A percentile compares a stretch with the other conserved stretches of the same genome.
These are phyloP conservation scores for Stictocephala bisonia DNA, from an alignment of 2,888 invertebrate genomes.

Conservation along the genomic window DNA sequence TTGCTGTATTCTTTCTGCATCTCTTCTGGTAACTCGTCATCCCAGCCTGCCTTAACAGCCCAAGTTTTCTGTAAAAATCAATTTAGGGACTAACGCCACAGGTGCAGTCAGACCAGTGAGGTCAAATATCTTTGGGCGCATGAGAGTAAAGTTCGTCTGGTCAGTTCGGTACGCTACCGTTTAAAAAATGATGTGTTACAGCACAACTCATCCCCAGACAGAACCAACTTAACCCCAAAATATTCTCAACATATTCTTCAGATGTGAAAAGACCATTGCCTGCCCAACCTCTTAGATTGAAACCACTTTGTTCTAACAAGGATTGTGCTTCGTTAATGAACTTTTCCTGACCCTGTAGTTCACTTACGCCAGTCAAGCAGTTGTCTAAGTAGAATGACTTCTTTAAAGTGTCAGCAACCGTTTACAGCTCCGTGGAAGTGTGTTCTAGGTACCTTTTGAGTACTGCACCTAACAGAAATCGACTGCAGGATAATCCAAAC, in stretches of 20 bases:
- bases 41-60: background rate
- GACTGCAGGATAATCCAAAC: background rate
- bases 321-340: background rate
- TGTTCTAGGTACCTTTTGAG: background rate
- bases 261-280: background rate
- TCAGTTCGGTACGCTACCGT: background rate
- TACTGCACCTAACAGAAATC: background rate
- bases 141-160: background rate
- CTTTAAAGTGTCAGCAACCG: background rate
- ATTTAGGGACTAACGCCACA: background rate
- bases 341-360: too few relatives aligned
- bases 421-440: background rate
- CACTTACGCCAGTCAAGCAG: too few relatives aligned
- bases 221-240: background rate
- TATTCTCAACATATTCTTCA: background rate
- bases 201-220: background rate
- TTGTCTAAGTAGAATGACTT: background rate
- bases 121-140: conserved; percentile 14
- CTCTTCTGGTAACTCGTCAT: background rate
- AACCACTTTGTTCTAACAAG: background rate
- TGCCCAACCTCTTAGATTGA: background rate
- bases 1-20: background rate
- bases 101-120: background rate
- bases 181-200: background rate
- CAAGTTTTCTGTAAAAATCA: conserved; percentile 1